phyloP scores from a whole-genome alignment of 2,797 vertebrate genomes.

The Prionace glauca region DNA sequence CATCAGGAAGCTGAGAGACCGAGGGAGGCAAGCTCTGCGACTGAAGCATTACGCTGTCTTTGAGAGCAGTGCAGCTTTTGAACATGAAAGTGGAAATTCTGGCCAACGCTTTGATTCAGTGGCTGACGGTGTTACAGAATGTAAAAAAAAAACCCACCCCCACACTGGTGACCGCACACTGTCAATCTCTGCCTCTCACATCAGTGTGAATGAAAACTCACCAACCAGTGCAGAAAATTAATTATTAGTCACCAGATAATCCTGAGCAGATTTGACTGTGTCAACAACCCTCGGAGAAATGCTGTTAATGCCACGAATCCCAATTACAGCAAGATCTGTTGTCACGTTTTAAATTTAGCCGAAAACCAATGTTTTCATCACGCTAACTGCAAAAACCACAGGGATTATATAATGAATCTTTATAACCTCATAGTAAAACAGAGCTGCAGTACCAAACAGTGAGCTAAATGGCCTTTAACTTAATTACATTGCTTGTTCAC shows the following conservation, averaged over 20 bases:
- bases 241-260: neutral
- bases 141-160: neutral
- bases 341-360: neutral
- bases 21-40: neutral
- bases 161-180: neutral
- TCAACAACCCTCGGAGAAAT: neutral
- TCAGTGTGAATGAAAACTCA: neutral
- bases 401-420: conserved; percentile 3
- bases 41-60: neutral
- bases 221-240: neutral
- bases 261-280: neutral
- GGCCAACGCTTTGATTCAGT: neutral
- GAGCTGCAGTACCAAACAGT: neutral
- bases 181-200: neutral
- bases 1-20: neutral
- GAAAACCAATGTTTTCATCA: neutral
- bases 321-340: neutral
- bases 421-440: neutral
- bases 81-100: neutral
- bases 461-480: neutral
- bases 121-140: neutral
- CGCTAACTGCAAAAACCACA: neutral
- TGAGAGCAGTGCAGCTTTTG: neutral
- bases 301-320: neutral
- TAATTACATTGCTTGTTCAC: neutral